Conservation (phyloP, 2,888 invertebrate genomes). For the Zygothrica quintamaculata region DNA sequence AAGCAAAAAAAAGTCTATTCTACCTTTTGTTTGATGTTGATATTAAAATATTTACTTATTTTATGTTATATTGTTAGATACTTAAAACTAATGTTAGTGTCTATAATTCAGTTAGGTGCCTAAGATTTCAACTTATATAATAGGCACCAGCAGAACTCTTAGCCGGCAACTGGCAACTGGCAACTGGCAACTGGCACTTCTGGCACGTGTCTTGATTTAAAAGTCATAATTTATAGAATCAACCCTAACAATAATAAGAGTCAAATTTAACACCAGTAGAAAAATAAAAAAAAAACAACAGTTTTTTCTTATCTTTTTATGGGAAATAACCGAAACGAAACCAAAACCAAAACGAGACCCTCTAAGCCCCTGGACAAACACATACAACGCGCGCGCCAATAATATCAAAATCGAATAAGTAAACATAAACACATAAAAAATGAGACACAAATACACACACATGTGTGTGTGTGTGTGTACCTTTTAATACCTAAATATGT, state of each 20-base stretch:
- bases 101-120: too few relatives aligned
- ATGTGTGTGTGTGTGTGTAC: too few relatives aligned
- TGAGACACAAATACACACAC: slow-evolving; percentile 41
- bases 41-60: too few relatives aligned
- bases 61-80: too few relatives aligned
- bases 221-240: slow-evolving; percentile 36
- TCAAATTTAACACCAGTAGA: slow-evolving; percentile 32
- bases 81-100: too few relatives aligned
- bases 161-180: too few relatives aligned
- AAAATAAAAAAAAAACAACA: slow-evolving; percentile 31
- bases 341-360: slow-evolving; percentile 30
- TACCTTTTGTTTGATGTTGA: too few relatives aligned
- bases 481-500: neutral
- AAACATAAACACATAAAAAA: slow-evolving; percentile 66
- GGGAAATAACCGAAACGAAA: slow-evolving; percentile 43
- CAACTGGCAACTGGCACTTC: too few relatives aligned
- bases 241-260: slow-evolving; percentile 30
- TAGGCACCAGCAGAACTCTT: too few relatives aligned
- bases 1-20: too few relatives aligned
- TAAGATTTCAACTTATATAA: too few relatives aligned
- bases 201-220: slow-evolving; percentile 52
- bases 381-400: slow-evolving; percentile 58
- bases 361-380: slow-evolving; percentile 61
- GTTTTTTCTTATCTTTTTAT: slow-evolving; percentile 61
- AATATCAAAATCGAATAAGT: slow-evolving; percentile 72